These are phyloP conservation scores for Laterallus jamaicensis DNA, from an alignment of 2,113 vertebrate species.

Conservation along the genomic window DNA sequence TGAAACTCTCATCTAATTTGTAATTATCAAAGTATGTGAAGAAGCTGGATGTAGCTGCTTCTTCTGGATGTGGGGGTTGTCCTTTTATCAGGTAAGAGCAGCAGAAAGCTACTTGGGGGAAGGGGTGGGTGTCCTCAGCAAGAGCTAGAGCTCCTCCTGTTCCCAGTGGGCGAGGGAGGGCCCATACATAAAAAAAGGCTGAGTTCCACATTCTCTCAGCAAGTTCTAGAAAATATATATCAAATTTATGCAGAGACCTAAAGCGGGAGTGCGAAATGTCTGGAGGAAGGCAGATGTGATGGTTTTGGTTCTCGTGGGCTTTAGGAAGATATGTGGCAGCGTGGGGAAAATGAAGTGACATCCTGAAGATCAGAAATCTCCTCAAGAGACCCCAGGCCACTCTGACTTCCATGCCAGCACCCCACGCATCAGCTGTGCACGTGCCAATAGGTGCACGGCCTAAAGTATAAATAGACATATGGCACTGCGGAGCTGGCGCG, in stretches of 20 bases:
- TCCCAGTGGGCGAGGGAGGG: background rate
- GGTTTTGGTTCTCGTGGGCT: background rate
- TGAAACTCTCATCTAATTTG: background rate
- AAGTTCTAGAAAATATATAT: background rate
- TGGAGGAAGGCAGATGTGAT: background rate
- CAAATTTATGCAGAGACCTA: background rate
- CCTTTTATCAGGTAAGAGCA: background rate
- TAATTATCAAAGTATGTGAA: background rate
- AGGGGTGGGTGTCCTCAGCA: background rate
- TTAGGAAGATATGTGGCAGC: background rate
- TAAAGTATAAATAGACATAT: slow-evolving; percentile 24
- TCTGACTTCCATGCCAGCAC: background rate
- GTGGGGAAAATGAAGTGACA: background rate
- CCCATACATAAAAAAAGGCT: background rate
- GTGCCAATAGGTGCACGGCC: background rate
- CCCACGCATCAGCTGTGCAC: fast-evolving
- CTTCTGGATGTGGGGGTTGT: background rate
- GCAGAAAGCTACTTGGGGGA: background rate
- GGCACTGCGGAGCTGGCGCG: background rate
- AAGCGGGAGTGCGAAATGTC: background rate
- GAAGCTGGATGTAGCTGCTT: background rate
- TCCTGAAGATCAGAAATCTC: background rate
- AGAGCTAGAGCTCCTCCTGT: background rate
- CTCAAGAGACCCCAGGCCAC: background rate
- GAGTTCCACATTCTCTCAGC: background rate